These are phyloP conservation scores for Callopanchax toddi DNA, from an alignment of 2,113 vertebrate genomes.

Conservation along the genomic window DNA sequence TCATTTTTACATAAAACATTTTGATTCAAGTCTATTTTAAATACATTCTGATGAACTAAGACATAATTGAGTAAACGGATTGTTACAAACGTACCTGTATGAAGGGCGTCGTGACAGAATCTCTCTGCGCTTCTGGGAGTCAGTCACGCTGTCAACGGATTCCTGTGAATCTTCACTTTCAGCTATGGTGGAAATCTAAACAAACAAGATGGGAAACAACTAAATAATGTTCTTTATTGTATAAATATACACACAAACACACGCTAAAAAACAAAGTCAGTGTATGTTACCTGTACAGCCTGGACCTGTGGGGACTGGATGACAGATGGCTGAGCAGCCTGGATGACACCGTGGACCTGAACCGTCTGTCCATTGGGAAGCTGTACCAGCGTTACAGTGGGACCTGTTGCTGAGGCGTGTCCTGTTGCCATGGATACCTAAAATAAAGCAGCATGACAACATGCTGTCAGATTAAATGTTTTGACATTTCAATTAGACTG, in stretches of 20 bases:
- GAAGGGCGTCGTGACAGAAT: constrained; percentile 95
- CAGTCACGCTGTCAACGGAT: constrained; percentile 97
- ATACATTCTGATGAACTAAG: no score
- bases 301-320: constrained; percentile 98
- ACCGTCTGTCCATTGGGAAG: constrained; percentile 97
- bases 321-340: constrained; percentile 95
- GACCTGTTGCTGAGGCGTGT: constrained; percentile 87
- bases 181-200: constrained; percentile 95
- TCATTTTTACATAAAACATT: no score
- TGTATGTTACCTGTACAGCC: constrained; percentile 91
- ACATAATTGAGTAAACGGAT: no score
- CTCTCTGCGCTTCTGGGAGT: constrained; percentile 96
- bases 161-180: constrained; percentile 99
- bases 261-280: not conserved
- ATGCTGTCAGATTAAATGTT: no score
- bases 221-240: not conserved
- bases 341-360: constrained; percentile 98
- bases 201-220: not conserved
- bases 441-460: constrained; percentile 13
- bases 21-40: no score
- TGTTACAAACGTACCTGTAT: constrained; percentile 94
- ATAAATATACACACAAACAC: not conserved
- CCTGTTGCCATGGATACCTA: constrained; percentile 92
- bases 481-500: not conserved
- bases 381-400: constrained; percentile 95